phyloP scores from a whole-genome alignment of 2,113 vertebrate species.

The Phyllostomus hastatus region DNA sequence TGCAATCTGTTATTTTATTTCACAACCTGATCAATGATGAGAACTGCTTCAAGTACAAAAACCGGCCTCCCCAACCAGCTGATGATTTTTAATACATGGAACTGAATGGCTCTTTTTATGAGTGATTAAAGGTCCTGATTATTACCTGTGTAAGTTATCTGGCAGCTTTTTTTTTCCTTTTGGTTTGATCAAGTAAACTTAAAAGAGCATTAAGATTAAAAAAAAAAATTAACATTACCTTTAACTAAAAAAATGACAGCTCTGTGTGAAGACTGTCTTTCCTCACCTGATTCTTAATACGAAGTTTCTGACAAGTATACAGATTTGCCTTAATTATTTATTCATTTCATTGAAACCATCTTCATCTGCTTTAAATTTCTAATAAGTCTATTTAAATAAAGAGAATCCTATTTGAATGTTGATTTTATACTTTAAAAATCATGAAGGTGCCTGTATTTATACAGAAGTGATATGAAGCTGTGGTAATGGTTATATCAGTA shows the following conservation, averaged over 20 bases:
- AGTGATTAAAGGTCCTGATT: constrained; percentile 83
- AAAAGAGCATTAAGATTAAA: constrained; percentile 81
- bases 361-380: constrained; percentile 86
- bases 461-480: constrained; percentile 3
- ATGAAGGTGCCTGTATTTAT: constrained; percentile 63
- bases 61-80: constrained; percentile 53
- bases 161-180: constrained; percentile 74
- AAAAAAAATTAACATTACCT: constrained; percentile 76
- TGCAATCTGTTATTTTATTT: constrained; percentile 80
- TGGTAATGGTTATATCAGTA: constrained; percentile 55
- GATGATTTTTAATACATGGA: constrained; percentile 66
- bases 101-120: constrained; percentile 75
- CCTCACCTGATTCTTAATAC: constrained; percentile 80
- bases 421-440: constrained; percentile 79
- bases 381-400: constrained; percentile 87
- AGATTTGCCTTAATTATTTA: constrained; percentile 88
- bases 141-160: constrained; percentile 81
- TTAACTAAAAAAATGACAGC: constrained; percentile 78
- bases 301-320: constrained; percentile 82
- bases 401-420: constrained; percentile 80
- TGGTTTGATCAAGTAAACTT: constrained; percentile 84
- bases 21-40: constrained; percentile 77
- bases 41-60: constrained; percentile 76
- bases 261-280: constrained; percentile 81
- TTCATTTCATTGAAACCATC: constrained; percentile 84